These are phyloP conservation scores for Thumatha senex DNA, from an alignment of 2,888 invertebrate species.

Conservation along the genomic window DNA sequence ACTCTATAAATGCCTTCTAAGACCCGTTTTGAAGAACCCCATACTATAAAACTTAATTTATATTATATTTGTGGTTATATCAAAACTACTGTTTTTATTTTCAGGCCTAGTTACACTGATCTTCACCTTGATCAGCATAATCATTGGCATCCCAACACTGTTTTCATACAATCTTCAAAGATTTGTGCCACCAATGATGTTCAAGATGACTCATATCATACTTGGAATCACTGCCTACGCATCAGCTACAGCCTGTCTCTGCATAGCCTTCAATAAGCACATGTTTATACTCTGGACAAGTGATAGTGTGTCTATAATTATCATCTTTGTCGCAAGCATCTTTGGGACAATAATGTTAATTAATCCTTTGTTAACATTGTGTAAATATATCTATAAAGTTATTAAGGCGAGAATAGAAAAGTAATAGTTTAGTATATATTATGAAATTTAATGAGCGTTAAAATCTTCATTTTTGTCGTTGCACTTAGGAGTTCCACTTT, in stretches of 20 bases:
- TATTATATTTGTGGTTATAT: too few relatives aligned
- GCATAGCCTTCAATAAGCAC: slow-evolving; percentile 55
- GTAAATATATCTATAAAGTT: slow-evolving; percentile 35
- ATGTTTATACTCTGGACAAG: slow-evolving; percentile 52
- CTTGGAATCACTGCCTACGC: slow-evolving; percentile 53
- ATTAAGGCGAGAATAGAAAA: slow-evolving; percentile 20
- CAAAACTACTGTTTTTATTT: slow-evolving; percentile 14
- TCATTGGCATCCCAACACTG: slow-evolving; percentile 49
- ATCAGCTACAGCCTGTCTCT: slow-evolving; percentile 48
- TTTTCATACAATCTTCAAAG: slow-evolving; percentile 47
- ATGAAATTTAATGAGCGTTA: too few relatives aligned
- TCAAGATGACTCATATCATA: slow-evolving; percentile 52
- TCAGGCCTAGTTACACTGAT: slow-evolving; percentile 52
- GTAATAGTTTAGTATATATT: not conserved
- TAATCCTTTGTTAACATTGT: slow-evolving; percentile 52
- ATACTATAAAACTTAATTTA: too few relatives aligned
- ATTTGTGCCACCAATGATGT: slow-evolving; percentile 38
- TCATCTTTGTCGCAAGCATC: slow-evolving; percentile 45
- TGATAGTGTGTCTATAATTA: slow-evolving; percentile 33
- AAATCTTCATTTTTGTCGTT: too few relatives aligned
- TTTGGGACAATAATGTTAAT: slow-evolving; percentile 52
- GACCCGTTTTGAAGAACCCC: too few relatives aligned
- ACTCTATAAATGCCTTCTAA: too few relatives aligned
- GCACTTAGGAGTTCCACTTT: too few relatives aligned
- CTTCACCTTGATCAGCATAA: slow-evolving; percentile 46